Evolutionary conservation across 2,888 invertebrate genomes (phyloP), one percentile per base, ranked within the genome.

Genomic region (Coelinius sp.): DNA sequence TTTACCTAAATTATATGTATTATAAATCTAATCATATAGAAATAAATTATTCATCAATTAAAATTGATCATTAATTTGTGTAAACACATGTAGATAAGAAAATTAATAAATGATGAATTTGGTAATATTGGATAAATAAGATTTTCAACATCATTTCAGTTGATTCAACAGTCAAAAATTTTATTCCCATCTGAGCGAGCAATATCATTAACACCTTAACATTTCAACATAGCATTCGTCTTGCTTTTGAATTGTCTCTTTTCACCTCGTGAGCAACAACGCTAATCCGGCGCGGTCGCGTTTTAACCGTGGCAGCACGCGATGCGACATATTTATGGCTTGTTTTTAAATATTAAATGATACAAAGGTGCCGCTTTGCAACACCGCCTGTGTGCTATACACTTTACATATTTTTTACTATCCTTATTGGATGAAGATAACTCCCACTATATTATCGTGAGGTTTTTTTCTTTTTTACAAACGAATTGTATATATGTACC

Each of bases 271-370:
- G 38, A 35, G 35, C 62, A n/a, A 4, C 75, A 77, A 71, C 77
- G 78, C 74, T 82, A 83, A 82, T 83, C 82, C 80, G 79, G 69
- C 63, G 71, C 79, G 78, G 75, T 79, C 76, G 79, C 76, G 76
- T 79, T 78, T 78, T 77, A 77, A 77, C 72, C 77, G 76, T 69
- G 73, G 73, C 73, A 83, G 80, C 84, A 84, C 84, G 84, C 84
- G 84, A 81, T 77, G 79, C 83, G 84, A 84, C 83, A 83, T 85
- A 87, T 87, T 87, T 86, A 87, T 87, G 83, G 86, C 87, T 86
- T 87, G 87, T 87, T 87, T 87, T 87, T 87, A 86, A 87, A 87
- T 87, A 87, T 87, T 87, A 87, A 87, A 87, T 86, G 85, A 86
- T 85, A 85, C 87, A 87, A 87, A 87, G 87, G 84, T 82, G 81